Evolutionary conservation across 1,140 invertebrate genomes (phyloP).

Genomic region (Halesus radiatus): DNA sequence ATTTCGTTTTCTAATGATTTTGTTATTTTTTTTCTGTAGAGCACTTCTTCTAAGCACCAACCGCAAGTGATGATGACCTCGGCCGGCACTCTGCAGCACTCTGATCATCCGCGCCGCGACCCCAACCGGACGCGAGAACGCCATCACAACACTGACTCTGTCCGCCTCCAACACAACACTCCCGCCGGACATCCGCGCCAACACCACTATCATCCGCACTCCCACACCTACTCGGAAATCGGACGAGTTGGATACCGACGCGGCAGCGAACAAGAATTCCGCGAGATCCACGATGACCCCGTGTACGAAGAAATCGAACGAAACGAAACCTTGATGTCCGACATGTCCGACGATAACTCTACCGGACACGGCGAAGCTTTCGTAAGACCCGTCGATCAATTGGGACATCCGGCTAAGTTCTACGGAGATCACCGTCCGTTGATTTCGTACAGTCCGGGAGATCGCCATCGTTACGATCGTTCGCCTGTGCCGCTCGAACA

Average conservation of each 20-base stretch:
- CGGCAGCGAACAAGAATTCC: conserved; percentile 66
- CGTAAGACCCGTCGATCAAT: conserved; percentile 68
- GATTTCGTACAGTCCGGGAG: conserved; percentile 77
- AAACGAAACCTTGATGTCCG: conserved; percentile 80
- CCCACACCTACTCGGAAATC: conserved; percentile 75
- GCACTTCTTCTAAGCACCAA: conserved; percentile 71
- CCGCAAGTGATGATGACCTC: conserved; percentile 59
- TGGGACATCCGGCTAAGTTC: conserved; percentile 77
- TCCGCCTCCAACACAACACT: conserved; percentile 60
- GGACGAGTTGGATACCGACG: conserved; percentile 66
- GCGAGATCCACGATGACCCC: conserved; percentile 77
- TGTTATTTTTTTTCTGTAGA: conserved; percentile 60
- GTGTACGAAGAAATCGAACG: conserved; percentile 88
- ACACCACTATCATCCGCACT: conserved; percentile 66
- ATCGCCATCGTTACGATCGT: conserved; percentile 69
- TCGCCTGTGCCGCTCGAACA: conserved; percentile 69
- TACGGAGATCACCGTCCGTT: conserved; percentile 86
- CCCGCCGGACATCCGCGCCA: conserved; percentile 56
- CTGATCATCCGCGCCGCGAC: conserved; percentile 62
- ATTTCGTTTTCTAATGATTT: neutral
- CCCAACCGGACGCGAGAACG: conserved; percentile 63
- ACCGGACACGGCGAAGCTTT: conserved; percentile 81
- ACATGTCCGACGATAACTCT: conserved; percentile 85
- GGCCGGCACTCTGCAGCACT: conserved; percentile 64
- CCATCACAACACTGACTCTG: conserved; percentile 63